phyloP scores from a whole-genome alignment of 2,797 vertebrate genomes.

The Pterois miles region DNA sequence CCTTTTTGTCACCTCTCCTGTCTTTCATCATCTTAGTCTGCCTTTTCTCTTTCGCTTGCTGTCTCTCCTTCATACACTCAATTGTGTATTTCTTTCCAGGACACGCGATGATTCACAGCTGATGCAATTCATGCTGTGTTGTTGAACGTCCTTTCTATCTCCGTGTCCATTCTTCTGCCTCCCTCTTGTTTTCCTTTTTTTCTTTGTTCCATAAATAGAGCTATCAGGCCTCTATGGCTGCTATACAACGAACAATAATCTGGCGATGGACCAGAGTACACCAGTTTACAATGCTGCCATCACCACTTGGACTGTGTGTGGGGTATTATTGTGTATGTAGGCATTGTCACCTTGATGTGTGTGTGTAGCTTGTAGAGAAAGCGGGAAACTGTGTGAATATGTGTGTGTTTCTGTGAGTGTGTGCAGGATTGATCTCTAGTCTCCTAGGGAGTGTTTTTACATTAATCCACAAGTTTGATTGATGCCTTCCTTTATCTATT shows the following conservation, averaged over 20 bases:
- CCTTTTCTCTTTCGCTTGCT: slow-evolving; percentile 5
- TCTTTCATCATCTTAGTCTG: slow-evolving; percentile 25
- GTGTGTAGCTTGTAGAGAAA: neutral
- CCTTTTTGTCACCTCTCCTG: neutral
- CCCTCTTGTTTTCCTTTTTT: neutral
- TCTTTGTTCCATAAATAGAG: neutral
- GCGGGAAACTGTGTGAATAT: neutral
- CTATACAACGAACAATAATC: slow-evolving; percentile 28
- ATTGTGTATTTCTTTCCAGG: slow-evolving; percentile 19
- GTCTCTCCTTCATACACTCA: neutral
- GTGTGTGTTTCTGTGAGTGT: neutral
- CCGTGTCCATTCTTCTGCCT: neutral
- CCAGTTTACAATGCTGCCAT: slow-evolving; percentile 11
- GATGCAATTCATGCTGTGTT: slow-evolving; percentile 24
- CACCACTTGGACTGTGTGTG: neutral
- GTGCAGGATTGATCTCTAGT: slow-evolving; percentile 31
- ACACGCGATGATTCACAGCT: slow-evolving; percentile 44
- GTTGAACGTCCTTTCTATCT: slow-evolving; percentile 14
- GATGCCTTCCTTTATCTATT: slow-evolving; percentile 29
- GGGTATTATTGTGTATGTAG: neutral
- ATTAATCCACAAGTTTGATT: slow-evolving; percentile 45
- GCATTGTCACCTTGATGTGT: neutral
- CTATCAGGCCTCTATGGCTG: slow-evolving; percentile 8
- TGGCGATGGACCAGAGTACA: slow-evolving; percentile 14
- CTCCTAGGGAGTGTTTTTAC: slow-evolving; percentile 35